These are phyloP conservation scores for Thamnophis elegans DNA, from an alignment of 2,797 vertebrate genomes.

Conservation along the genomic window DNA sequence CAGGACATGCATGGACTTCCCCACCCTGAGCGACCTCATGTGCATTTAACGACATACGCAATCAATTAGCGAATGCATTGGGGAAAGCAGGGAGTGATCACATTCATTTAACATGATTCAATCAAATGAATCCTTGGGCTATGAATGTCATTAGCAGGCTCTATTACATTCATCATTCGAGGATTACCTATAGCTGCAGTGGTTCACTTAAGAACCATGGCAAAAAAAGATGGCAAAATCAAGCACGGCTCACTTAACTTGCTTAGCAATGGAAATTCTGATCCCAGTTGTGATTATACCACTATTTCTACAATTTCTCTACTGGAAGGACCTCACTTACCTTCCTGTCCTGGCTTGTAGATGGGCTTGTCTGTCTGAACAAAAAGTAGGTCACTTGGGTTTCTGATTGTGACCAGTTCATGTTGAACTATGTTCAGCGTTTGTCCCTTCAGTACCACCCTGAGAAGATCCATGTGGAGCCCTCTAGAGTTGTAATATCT, in stretches of 20 bases:
- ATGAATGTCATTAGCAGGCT: background rate
- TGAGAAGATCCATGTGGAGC: too few species aligned
- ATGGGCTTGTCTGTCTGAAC: conserved; percentile 88
- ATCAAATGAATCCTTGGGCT: background rate
- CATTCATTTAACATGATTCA: background rate
- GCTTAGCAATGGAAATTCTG: background rate
- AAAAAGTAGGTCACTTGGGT: conserved; percentile 70
- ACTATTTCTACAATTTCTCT: background rate
- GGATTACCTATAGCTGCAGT: background rate
- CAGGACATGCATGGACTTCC: background rate
- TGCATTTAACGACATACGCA: background rate
- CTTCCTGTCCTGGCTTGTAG: conserved; percentile 85
- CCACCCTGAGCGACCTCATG: background rate
- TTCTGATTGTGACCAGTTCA: conserved; percentile 72
- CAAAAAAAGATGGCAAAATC: background rate
- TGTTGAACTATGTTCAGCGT: conserved; percentile 71
- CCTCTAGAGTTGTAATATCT: accelerated
- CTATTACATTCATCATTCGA: background rate
- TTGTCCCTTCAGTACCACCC: conserved; percentile 68
- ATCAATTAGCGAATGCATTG: background rate
- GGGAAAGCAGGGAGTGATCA: background rate
- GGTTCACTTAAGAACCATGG: background rate
- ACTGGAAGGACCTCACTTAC: conserved; percentile 55
- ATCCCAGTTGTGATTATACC: background rate
- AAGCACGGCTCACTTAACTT: background rate